These are phyloP conservation scores for Saimiri boliviensis DNA, from an alignment of 2,113 vertebrate species.

Conservation along the genomic window DNA sequence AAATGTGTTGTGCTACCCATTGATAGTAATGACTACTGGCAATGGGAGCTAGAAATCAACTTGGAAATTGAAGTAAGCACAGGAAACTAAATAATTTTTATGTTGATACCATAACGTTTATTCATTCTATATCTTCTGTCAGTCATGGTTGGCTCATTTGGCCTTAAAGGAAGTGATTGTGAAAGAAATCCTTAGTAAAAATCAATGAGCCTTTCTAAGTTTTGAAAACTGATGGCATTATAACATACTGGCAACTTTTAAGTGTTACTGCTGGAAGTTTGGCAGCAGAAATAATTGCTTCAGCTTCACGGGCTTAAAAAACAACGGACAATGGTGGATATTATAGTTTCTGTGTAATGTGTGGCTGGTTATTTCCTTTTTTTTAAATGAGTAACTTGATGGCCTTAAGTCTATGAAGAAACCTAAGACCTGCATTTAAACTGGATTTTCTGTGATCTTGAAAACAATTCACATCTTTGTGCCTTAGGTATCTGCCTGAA, in stretches of 20 bases:
- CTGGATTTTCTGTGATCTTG: neutral
- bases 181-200: constrained; percentile 50
- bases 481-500: neutral
- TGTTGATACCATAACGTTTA: neutral
- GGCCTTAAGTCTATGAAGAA: neutral
- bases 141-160: constrained; percentile 14
- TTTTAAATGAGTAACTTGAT: neutral
- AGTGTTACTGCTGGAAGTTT: constrained; percentile 44
- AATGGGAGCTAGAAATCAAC: neutral
- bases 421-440: neutral
- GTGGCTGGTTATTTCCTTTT: neutral
- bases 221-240: constrained; percentile 59
- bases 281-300: constrained; percentile 34
- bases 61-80: constrained; percentile 11
- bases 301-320: neutral
- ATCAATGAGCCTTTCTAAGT: constrained; percentile 65
- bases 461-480: neutral
- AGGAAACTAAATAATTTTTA: neutral
- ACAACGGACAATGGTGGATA: constrained; percentile 46
- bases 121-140: constrained; percentile 39
- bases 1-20: neutral
- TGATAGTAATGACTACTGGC: neutral
- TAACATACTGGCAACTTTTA: constrained; percentile 44
- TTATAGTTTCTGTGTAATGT: constrained; percentile 50
- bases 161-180: constrained; percentile 59